phyloP scores from a whole-genome alignment of 2,888 invertebrate species.

The Zaprionus bogoriensis region DNA sequence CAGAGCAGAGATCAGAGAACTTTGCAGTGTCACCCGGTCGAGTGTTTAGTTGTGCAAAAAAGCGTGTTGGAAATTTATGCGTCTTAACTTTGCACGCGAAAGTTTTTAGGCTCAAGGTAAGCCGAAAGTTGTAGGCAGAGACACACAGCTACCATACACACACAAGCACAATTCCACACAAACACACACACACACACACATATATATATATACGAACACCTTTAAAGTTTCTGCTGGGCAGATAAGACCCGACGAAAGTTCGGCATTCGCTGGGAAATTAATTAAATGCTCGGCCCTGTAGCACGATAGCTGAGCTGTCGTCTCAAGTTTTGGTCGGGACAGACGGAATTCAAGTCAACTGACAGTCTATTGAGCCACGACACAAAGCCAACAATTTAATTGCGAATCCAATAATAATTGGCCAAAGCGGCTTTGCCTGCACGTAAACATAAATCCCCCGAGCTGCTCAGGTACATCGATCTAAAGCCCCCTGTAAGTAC shows the following conservation, averaged over 20 bases:
- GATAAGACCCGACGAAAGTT: slow-evolving; percentile 57
- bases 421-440: slow-evolving; percentile 57
- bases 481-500: slow-evolving; percentile 24
- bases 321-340: slow-evolving; percentile 22
- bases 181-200: background rate
- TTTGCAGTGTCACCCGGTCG: slow-evolving; percentile 22
- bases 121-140: slow-evolving; percentile 17
- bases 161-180: background rate
- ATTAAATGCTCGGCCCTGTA: slow-evolving; percentile 50
- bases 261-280: slow-evolving; percentile 62
- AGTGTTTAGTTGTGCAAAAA: slow-evolving; percentile 65
- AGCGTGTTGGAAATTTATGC: slow-evolving; percentile 43
- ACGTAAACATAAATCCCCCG: slow-evolving; percentile 23
- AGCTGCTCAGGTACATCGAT: slow-evolving; percentile 22
- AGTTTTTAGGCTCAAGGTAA: slow-evolving; percentile 56
- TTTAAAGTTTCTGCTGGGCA: slow-evolving; percentile 49
- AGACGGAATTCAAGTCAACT: slow-evolving; percentile 12
- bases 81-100: slow-evolving; percentile 47
- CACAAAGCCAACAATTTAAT: slow-evolving; percentile 52
- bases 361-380: slow-evolving; percentile 16
- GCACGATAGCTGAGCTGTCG: slow-evolving; percentile 27
- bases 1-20: slow-evolving; percentile 7
- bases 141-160: background rate
- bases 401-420: slow-evolving; percentile 64
- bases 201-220: slow-evolving; percentile 5